These are phyloP conservation scores for Pangasius larnaudii DNA, from an alignment of 2,797 vertebrate genomes.

Conservation along the genomic window DNA sequence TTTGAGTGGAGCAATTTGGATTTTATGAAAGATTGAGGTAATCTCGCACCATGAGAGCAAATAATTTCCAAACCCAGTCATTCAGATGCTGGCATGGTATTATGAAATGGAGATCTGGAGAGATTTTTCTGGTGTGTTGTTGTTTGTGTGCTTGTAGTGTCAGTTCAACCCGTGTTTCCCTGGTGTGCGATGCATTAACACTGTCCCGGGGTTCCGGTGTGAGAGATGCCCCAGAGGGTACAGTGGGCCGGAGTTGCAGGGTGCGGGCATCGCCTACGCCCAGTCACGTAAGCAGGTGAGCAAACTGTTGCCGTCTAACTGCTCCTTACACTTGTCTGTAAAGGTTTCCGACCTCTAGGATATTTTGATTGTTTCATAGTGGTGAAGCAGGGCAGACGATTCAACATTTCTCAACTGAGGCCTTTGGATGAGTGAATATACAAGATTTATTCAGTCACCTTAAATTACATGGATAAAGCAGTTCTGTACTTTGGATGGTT, in stretches of 20 bases:
- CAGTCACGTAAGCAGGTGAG: constrained; percentile 86
- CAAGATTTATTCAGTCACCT: not conserved
- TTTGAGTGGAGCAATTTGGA: not conserved
- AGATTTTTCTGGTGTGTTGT: not conserved
- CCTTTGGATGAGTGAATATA: not conserved
- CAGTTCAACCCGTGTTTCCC: constrained; percentile 88
- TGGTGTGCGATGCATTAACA: constrained; percentile 90
- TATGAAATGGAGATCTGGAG: not conserved
- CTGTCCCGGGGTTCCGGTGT: constrained; percentile 88
- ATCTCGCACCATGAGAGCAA: constrained; percentile 2
- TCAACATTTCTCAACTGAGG: not conserved
- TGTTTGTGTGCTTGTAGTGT: constrained; percentile 76
- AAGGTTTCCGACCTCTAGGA: not conserved
- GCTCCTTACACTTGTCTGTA: not conserved
- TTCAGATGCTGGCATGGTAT: not conserved
- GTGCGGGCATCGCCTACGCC: constrained; percentile 83
- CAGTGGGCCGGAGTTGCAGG: constrained; percentile 81
- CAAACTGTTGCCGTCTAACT: not conserved
- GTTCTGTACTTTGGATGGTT: not conserved
- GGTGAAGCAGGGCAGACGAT: not conserved
- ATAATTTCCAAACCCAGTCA: constrained; percentile 7
- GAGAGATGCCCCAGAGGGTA: constrained; percentile 89
- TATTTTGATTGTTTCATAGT: not conserved
- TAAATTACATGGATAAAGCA: not conserved
- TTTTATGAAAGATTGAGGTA: constrained; percentile 21